Evolutionary conservation across 2,888 invertebrate genomes (phyloP).

Genomic region (Zootermopsis nevadensis): DNA sequence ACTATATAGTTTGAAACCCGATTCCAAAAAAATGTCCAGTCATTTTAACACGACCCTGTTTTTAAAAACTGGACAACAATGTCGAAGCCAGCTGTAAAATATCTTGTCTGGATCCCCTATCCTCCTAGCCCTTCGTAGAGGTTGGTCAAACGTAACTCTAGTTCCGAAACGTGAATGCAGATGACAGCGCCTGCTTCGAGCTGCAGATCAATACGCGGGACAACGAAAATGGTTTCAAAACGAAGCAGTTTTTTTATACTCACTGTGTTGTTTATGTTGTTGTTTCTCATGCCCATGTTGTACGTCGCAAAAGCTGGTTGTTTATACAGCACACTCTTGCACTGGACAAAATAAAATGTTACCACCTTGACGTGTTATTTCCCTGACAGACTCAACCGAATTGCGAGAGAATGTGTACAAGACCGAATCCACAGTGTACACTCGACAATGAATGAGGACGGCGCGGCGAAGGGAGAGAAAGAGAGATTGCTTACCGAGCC

Average conservation of each 20-base stretch:
- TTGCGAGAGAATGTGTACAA: constrained; percentile 1
- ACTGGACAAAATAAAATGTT: neutral
- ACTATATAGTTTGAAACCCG: too few species aligned
- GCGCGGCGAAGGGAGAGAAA: constrained; percentile 1
- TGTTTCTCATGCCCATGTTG: constrained; percentile 42
- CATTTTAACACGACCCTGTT: too few species aligned
- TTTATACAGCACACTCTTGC: neutral
- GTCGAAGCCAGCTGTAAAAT: neutral
- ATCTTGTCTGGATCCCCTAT: neutral
- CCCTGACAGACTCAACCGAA: neutral
- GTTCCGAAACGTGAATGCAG: neutral
- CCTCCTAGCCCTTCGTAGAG: neutral
- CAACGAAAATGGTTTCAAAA: neutral
- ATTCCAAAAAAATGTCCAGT: too few species aligned
- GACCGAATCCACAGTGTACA: neutral
- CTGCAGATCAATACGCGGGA: constrained; percentile 12
- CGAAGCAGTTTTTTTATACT: neutral
- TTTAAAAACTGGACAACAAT: too few species aligned
- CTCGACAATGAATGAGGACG: constrained; percentile 36
- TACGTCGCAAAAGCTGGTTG: neutral
- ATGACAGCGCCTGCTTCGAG: neutral
- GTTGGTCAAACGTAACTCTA: neutral
- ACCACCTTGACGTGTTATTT: neutral
- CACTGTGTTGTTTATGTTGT: constrained; percentile 31
- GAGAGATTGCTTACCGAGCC: constrained; percentile 11